phyloP scores from a whole-genome alignment of 92 coral and sea anemone genomes.

The Diadumene lineata region DNA sequence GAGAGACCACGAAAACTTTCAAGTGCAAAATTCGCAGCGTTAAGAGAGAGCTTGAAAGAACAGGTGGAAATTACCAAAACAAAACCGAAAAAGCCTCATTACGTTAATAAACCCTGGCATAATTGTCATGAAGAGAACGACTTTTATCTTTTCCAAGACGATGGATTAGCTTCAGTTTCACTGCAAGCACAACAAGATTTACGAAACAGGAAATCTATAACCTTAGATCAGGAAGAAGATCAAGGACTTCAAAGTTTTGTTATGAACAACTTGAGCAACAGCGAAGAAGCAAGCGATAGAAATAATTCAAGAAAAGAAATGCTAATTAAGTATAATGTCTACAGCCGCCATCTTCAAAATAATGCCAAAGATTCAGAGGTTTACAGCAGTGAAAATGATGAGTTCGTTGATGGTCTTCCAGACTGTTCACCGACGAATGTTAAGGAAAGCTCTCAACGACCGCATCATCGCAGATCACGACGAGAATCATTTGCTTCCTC shows the following conservation, averaged over 20 bases:
- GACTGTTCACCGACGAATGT: too few species aligned
- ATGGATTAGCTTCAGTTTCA: not conserved
- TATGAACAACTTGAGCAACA: not conserved
- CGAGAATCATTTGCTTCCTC: constrained; percentile 7
- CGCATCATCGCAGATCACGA: not conserved
- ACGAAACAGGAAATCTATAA: not conserved
- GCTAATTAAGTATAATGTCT: not conserved
- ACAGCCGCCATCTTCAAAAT: constrained; percentile 38
- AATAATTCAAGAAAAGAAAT: not conserved
- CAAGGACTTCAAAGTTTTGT: not conserved
- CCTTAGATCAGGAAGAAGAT: not conserved
- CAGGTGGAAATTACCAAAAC: constrained; percentile 22
- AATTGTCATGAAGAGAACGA: not conserved
- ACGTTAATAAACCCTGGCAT: not conserved
- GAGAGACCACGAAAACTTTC: not conserved
- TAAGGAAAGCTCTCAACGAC: constrained; percentile 1
- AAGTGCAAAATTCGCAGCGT: not conserved
- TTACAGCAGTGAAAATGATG: not conserved
- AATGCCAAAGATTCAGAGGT: not conserved
- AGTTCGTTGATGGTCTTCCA: not conserved
- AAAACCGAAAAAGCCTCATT: constrained; percentile 4
- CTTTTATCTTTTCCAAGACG: not conserved
- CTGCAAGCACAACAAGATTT: not conserved
- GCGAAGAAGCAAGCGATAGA: not conserved
- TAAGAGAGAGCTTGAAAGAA: constrained; percentile 15